A percentile compares a stretch with the other conserved stretches of the same genome.
These are phyloP conservation scores for Sprattus sprattus DNA, from an alignment of 2,113 vertebrate species.

Conservation along the genomic window DNA sequence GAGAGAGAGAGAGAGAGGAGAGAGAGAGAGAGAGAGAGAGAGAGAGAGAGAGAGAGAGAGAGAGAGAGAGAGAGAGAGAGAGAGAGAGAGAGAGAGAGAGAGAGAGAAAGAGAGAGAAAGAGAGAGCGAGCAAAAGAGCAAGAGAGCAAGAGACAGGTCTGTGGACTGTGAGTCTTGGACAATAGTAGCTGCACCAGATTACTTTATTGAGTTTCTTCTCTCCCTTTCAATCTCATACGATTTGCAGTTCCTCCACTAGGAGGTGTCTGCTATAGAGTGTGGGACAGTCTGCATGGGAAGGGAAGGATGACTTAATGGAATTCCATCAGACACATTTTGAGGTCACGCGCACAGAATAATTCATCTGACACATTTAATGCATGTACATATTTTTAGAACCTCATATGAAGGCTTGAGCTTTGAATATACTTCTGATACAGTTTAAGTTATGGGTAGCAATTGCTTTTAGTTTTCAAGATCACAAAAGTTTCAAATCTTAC, in stretches of 20 bases:
- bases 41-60: neutral
- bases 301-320: neutral
- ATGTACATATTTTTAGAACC: neutral
- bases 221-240: neutral
- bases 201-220: constrained; percentile 4
- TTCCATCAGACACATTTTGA: neutral
- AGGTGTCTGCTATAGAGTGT: constrained; percentile 30
- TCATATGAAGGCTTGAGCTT: neutral
- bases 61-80: neutral
- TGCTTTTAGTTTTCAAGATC: neutral
- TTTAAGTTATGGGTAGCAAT: no score
- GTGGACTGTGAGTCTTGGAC: constrained; percentile 16
- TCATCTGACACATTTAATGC: neutral
- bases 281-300: neutral
- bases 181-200: constrained; percentile 35
- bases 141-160: neutral
- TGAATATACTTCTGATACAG: neutral
- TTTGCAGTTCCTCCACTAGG: constrained; percentile 32
- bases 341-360: neutral
- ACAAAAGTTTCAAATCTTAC: neutral
- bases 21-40: neutral
- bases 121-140: neutral
- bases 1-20: neutral
- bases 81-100: neutral
- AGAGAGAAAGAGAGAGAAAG: neutral